Conservation (phyloP, 2,888 invertebrate genomes). For the Pherbina coryleti region DNA sequence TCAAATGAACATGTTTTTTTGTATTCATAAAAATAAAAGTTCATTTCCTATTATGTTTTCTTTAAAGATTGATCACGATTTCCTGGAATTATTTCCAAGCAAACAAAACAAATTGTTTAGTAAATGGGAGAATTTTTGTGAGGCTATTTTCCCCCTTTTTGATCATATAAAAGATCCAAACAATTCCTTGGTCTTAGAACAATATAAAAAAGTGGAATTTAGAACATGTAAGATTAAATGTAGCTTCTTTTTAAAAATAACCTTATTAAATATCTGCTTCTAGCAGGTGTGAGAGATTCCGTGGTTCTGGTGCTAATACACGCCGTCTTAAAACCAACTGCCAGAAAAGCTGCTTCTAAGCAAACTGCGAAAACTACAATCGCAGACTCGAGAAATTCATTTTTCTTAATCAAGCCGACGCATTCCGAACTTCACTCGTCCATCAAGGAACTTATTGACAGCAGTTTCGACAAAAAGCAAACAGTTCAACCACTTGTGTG, state of each 20-base stretch:
- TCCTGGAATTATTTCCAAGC: neutral
- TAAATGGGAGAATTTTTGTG: slow-evolving; percentile 8
- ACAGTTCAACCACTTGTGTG: neutral
- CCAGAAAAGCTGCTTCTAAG: neutral
- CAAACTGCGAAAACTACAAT: neutral
- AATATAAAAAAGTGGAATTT: neutral
- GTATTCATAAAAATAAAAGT: neutral
- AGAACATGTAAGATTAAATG: neutral
- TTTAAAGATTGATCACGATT: neutral
- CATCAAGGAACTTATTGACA: neutral
- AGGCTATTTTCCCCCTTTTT: neutral
- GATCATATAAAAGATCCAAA: neutral
- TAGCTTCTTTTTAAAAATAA: neutral
- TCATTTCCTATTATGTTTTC: neutral
- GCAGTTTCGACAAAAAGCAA: neutral
- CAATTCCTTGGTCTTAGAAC: neutral
- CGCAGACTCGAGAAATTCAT: neutral
- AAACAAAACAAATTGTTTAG: neutral
- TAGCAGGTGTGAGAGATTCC: neutral
- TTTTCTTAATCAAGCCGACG: neutral
- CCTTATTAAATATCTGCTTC: neutral
- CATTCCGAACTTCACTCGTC: neutral
- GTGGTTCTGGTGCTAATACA: neutral
- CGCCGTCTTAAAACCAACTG: neutral
- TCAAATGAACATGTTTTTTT: neutral